Evolutionary conservation across 2,888 invertebrate species (phyloP).

Genomic region (Itoplectis maculator): DNA sequence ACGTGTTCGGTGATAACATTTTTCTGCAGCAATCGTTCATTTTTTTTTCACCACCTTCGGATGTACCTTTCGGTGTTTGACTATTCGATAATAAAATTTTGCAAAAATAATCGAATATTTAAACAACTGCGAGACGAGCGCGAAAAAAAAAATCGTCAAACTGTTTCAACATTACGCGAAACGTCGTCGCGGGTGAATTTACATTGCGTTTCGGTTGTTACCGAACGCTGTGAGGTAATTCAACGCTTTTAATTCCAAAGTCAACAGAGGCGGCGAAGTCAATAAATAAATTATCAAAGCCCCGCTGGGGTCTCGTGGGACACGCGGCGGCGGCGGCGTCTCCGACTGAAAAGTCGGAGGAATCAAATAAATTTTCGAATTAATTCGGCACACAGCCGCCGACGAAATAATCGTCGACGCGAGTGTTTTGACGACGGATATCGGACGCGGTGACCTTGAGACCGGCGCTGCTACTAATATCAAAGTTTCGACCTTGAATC

Average conservation of each 20-base stretch:
- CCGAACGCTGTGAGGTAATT: no score
- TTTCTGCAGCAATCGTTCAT: no score
- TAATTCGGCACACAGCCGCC: not conserved
- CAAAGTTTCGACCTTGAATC: not conserved
- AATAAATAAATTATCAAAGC: not conserved
- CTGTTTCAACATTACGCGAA: no score
- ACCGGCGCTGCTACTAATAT: not conserved
- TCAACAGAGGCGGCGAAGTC: not conserved
- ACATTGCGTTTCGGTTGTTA: no score
- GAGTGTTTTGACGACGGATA: not conserved
- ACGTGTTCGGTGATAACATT: no score
- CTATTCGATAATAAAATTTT: no score
- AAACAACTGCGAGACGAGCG: no score
- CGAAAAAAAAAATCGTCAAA: no score
- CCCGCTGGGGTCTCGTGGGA: not conserved
- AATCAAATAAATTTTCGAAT: not conserved
- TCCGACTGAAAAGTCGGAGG: not conserved
- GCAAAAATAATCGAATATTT: no score
- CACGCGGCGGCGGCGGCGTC: not conserved
- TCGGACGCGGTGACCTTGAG: not conserved
- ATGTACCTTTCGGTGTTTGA: no score
- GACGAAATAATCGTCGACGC: not conserved
- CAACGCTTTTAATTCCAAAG: not conserved
- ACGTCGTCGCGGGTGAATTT: no score
- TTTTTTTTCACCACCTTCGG: no score